Percentiles rank a stretch among this genome's conserved stretches.
These are phyloP conservation scores for Campaea margaritaria DNA, from an alignment of 2,888 invertebrate genomes.

Conservation along the genomic window DNA sequence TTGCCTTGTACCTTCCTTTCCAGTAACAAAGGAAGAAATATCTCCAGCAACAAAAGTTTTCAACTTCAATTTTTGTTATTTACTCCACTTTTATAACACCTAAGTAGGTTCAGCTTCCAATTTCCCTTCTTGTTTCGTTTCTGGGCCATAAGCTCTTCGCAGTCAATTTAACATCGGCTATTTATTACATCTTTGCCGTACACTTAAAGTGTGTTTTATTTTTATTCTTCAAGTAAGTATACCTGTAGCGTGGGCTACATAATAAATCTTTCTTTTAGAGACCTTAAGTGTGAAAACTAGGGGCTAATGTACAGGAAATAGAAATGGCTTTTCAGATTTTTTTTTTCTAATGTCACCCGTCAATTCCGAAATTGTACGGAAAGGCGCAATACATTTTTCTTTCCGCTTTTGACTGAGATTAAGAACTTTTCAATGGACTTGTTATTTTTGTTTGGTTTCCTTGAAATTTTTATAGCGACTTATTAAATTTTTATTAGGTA, in stretches of 20 bases:
- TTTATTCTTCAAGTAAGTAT: slow-evolving; percentile 58
- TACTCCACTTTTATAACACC: slow-evolving; percentile 32
- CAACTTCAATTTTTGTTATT: slow-evolving; percentile 30
- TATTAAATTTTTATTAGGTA: background rate
- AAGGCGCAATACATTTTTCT: slow-evolving; percentile 12
- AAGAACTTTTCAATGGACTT: slow-evolving; percentile 3
- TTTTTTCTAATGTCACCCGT: slow-evolving; percentile 37
- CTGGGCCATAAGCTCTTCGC: slow-evolving; percentile 75
- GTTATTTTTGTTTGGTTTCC: background rate
- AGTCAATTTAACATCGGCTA: slow-evolving; percentile 82
- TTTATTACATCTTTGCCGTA: slow-evolving; percentile 77
- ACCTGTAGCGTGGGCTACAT: slow-evolving; percentile 60
- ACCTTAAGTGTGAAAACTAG: slow-evolving; percentile 68
- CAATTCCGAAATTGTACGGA: slow-evolving; percentile 12
- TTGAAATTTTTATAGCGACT: too few relatives aligned
- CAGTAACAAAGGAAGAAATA: slow-evolving; percentile 17
- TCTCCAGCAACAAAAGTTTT: slow-evolving; percentile 25
- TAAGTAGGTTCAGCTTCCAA: slow-evolving; percentile 45
- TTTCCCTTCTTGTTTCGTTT: slow-evolving; percentile 66
- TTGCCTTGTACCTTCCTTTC: slow-evolving; percentile 14
- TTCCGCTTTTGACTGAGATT: slow-evolving; percentile 7
- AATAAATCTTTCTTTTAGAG: slow-evolving; percentile 65
- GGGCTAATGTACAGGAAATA: slow-evolving; percentile 63
- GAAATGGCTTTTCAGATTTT: slow-evolving; percentile 51
- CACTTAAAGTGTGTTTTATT: slow-evolving; percentile 72